Percentiles rank a stretch among this genome's conserved stretches.
phyloP scores from a whole-genome alignment of 2,888 invertebrate species.

The Leptopilina myrica region DNA sequence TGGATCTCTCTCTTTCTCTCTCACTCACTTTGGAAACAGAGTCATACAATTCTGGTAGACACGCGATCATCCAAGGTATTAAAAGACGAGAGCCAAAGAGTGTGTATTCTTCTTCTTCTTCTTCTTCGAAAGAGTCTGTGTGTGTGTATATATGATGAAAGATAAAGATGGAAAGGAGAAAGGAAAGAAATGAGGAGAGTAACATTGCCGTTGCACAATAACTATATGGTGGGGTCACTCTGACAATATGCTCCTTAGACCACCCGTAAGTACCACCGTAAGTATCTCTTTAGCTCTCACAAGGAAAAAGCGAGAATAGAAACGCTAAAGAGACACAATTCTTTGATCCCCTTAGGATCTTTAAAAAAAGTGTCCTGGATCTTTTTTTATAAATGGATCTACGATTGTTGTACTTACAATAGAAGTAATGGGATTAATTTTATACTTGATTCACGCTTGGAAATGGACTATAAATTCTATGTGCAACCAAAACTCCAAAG shows the following conservation, averaged over 20 bases:
- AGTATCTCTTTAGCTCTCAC: slow-evolving; percentile 58
- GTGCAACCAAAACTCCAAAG: no score
- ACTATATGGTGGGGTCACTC: slow-evolving; percentile 71
- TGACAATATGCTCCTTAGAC: slow-evolving; percentile 74
- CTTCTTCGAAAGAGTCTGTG: no score
- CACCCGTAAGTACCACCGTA: slow-evolving; percentile 74
- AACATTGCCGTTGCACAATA: slow-evolving; percentile 72
- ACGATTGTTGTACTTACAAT: no score
- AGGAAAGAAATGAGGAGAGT: slow-evolving; percentile 49
- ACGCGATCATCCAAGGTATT: slow-evolving; percentile 49
- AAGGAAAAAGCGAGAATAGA: slow-evolving; percentile 46
- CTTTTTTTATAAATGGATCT: no score
- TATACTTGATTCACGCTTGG: no score
- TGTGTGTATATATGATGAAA: slow-evolving; percentile 27
- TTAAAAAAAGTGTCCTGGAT: no score
- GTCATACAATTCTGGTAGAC: not conserved
- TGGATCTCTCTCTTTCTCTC: not conserved
- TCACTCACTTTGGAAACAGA: no score
- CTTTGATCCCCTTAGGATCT: not conserved
- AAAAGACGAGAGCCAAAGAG: slow-evolving; percentile 46
- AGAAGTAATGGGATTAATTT: no score
- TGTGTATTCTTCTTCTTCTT: no score
- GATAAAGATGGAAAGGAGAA: slow-evolving; percentile 50
- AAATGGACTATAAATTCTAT: no score
- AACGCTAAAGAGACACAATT: slow-evolving; percentile 42